Evolutionary conservation across 2,797 vertebrate species (phyloP), one percentile per base, ranked within the genome.

Genomic region (Apogon talboti): DNA sequence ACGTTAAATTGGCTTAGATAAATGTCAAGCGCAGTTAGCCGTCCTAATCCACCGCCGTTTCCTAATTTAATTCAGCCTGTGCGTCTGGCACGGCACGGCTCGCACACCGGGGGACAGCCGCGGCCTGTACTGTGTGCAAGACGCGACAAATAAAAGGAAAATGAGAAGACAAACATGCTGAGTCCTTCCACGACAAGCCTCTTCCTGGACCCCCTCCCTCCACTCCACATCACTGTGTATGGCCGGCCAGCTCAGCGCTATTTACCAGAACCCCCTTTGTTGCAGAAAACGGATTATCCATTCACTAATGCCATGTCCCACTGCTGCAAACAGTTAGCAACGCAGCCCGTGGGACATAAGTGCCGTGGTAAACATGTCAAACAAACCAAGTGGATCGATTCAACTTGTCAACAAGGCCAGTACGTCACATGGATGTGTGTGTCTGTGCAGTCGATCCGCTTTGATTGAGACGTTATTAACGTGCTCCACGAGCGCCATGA

Each of bases 201-300:
- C 78, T 68, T 70, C 67, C 81, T 62, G 50, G 62, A 83, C 63
- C 51, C 50, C 65, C 42, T n/a, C 19, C n/a, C 15, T 43, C 13
- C 41, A 35, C 2, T 42, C 21, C 69, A 57, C 77, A 69, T 71
- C 76, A 68, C 75, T 69, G 54, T 78, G 69, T 69, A 48, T 62
- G 66, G 40, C 51, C 76, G 74, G 87, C 81, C 86, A 89, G 87
- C 88, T 91, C 92, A 89, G 90, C 90, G 84, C 86, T 83, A 88
- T 92, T 91, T 89, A 92, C 89, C 72, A 90, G 87, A 88, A 90
- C 3, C 64, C 63, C 86, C 92, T 93, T 94, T 93, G 93, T 93
- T 92, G 91, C 89, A 91, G 76, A 82, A 86, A 82, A 86, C 79
- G 88, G 92, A 92, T 93, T 90, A 93, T 87, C 88, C 87, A 80